Evolutionary conservation across 2,797 vertebrate species (phyloP).

Genomic region (Hippocampus kuda): DNA sequence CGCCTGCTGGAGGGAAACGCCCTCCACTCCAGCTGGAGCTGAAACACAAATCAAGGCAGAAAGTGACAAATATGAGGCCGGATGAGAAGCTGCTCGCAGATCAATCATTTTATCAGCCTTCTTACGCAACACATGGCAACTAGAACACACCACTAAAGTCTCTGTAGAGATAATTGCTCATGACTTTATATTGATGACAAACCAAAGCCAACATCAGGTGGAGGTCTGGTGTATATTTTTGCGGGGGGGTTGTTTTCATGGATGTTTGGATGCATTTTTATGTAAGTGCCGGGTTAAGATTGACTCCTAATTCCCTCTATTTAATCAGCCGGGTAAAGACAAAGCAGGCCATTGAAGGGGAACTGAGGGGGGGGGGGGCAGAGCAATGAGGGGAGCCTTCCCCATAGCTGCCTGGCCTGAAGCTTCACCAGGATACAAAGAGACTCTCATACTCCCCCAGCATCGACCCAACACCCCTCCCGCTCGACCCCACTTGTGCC

Average conservation of each 20-base stretch:
- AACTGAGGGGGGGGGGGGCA: conserved; percentile 13
- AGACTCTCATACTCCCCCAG: conserved; percentile 52
- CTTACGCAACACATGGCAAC: background rate
- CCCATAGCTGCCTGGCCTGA: conserved; percentile 53
- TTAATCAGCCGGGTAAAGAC: conserved; percentile 74
- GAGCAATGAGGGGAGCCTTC: conserved; percentile 41
- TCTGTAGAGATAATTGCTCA: background rate
- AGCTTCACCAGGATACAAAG: conserved; percentile 64
- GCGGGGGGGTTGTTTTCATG: conserved; percentile 6
- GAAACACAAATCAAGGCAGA: too few species aligned
- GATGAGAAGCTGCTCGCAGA: background rate
- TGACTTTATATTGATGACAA: background rate
- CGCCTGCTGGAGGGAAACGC: too few species aligned
- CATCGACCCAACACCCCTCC: conserved; percentile 30
- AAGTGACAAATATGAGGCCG: too few species aligned
- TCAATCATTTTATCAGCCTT: background rate
- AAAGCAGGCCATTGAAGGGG: conserved; percentile 69
- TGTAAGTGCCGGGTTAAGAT: conserved; percentile 49
- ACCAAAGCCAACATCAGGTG: background rate
- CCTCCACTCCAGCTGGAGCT: too few species aligned
- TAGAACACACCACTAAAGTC: background rate
- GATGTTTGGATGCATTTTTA: conserved; percentile 19
- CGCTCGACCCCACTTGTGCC: conserved; percentile 2
- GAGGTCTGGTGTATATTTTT: conserved; percentile 7
- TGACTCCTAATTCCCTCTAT: conserved; percentile 70